Evolutionary conservation across 2,113 vertebrate species (phyloP).

Genomic region (Pipa parva): DNA sequence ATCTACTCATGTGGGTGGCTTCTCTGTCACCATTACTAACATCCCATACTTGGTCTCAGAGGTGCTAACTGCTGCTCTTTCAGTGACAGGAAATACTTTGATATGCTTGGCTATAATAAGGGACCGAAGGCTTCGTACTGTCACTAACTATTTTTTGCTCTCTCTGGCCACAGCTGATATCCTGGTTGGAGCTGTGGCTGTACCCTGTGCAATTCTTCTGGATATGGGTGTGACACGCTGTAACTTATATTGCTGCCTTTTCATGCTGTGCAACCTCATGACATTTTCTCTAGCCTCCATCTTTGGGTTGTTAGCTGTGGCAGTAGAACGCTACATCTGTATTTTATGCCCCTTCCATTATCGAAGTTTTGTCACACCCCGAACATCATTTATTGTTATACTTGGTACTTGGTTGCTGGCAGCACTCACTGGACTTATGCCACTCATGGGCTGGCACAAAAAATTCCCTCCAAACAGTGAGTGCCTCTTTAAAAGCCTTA

Average conservation of each 20-base stretch:
- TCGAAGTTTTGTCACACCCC: conserved; percentile 13
- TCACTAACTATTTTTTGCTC: conserved; percentile 47
- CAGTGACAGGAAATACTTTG: conserved; percentile 41
- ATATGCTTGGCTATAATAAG: conserved; percentile 37
- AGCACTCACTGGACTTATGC: conserved; percentile 17
- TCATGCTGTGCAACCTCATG: conserved; percentile 46
- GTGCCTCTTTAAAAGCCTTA: conserved; percentile 43
- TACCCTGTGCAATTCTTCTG: conserved; percentile 43
- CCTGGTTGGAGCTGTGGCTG: conserved; percentile 42
- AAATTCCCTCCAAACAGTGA: background rate
- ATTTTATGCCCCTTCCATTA: conserved; percentile 46
- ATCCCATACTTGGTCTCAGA: conserved; percentile 39
- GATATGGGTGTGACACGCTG: conserved; percentile 20
- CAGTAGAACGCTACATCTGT: conserved; percentile 44
- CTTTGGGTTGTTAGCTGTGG: conserved; percentile 45
- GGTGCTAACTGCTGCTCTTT: conserved; percentile 1
- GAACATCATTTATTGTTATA: conserved; percentile 22
- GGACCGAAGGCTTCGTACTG: conserved; percentile 27
- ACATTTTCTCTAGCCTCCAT: conserved; percentile 47
- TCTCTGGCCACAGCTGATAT: conserved; percentile 44
- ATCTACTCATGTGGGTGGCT: background rate
- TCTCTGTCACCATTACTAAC: background rate
- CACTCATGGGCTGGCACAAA: conserved; percentile 46
- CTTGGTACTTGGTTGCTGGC: conserved; percentile 40
- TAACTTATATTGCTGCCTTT: conserved; percentile 27